Base-by-base conservation (phyloP, 2,797 vertebrate genomes). In the Pseudocheirus occidentalis region DNA sequence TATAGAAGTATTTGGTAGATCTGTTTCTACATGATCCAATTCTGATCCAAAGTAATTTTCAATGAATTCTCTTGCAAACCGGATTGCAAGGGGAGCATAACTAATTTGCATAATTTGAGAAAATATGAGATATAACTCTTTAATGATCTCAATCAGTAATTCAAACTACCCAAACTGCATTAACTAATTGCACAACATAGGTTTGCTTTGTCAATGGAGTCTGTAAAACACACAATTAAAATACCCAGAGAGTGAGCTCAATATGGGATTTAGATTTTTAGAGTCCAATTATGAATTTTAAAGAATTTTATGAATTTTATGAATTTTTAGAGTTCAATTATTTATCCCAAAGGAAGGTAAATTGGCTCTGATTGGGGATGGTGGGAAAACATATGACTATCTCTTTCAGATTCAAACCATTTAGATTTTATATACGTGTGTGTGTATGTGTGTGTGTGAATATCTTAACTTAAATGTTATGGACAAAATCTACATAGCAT, bases 11-110 rank as follows among this genome's bases (percentile, higher is more conserved):
- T 92, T n/a, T 58, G 27, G 92, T 46, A 92, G 66, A 90, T 92
- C 24, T 95, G 59, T 92, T 91, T 92, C 90, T 94, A 46, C 89
- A 40, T 55, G 62, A 57, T 46, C 62, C 29, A 29, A 11, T 91
- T 96, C 53, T 46, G 96, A 87, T 27, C 40, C 10, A 50, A 50
- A 94, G 57, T 92, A 52, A 90, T 29, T 87, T 93, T 95, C 11
- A 3, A 40, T 40, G 0, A 91, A 40, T 58, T 95, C 40, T 97
- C n/a, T 87, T 92, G 59, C 46, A 55, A 90, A n/a, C 87, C 31
- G 55, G 18, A 94, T 91, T 59, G 89, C 53, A 34, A 91, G 55
- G 1, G 28, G 54, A 58, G 54, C 28, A 81, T 12, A 55, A 58
- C 55, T 93, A 50, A 59, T 96, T 34, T 50, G 46, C 66, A 57